phyloP scores from a whole-genome alignment of 1,140 invertebrate genomes.

The Drosophila punjabiensis region DNA sequence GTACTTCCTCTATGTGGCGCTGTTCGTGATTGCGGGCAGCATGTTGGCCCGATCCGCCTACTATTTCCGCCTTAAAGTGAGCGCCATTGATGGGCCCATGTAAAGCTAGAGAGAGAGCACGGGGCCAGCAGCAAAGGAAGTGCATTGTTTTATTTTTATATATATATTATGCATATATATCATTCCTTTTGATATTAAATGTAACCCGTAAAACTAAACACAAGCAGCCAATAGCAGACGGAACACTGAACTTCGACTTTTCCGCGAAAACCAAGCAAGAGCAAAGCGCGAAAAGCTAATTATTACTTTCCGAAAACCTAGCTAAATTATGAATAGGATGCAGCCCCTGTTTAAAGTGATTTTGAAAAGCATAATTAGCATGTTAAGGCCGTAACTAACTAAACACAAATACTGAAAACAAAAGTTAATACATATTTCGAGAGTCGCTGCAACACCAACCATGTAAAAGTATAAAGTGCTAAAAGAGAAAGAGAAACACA shows the following conservation, averaged over 20 bases:
- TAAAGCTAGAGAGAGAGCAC: constrained; percentile 83
- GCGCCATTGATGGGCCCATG: constrained; percentile 93
- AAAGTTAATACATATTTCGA: constrained; percentile 37
- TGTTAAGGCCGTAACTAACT: constrained; percentile 45
- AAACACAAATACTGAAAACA: constrained; percentile 50
- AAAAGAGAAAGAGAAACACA: constrained; percentile 36
- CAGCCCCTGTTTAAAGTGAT: constrained; percentile 55
- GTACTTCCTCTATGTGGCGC: constrained; percentile 93
- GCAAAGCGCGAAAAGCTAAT: constrained; percentile 44
- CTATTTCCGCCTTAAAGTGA: constrained; percentile 96
- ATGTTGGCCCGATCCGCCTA: constrained; percentile 93
- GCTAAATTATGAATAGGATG: constrained; percentile 57
- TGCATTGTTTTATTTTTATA: constrained; percentile 82
- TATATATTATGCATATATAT: constrained; percentile 74
- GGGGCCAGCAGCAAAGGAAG: constrained; percentile 45
- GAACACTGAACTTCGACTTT: constrained; percentile 46
- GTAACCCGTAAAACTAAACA: constrained; percentile 53
- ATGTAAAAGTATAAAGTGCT: constrained; percentile 40
- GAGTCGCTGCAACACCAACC: constrained; percentile 2
- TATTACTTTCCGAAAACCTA: constrained; percentile 42
- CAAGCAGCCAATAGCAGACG: constrained; percentile 49
- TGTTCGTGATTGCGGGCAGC: constrained; percentile 91
- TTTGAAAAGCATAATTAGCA: constrained; percentile 71
- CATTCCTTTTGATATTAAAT: constrained; percentile 85
- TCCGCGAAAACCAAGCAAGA: constrained; percentile 23